Percentiles rank a stretch among this genome's conserved stretches.
Conservation (phyloP, 2,113 vertebrate genomes). For the Planiliza haematocheilus region DNA sequence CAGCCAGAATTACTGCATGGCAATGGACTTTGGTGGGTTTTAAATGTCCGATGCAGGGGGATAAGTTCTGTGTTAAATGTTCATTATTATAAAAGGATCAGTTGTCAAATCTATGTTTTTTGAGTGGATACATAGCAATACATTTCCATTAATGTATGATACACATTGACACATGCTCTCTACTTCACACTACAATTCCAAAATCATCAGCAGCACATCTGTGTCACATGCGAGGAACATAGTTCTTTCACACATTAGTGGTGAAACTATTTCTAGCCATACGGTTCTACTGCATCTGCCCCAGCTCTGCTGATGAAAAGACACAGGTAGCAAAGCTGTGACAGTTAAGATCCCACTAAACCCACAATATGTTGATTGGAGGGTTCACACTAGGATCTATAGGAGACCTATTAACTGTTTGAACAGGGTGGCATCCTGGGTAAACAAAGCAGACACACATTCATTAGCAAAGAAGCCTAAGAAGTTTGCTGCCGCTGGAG, state of each 20-base stretch:
- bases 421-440: slow-evolving; percentile 42
- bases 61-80: no score
- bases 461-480: slow-evolving; percentile 74
- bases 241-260: background rate
- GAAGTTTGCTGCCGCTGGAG: slow-evolving; percentile 17
- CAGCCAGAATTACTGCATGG: slow-evolving; percentile 35
- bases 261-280: background rate
- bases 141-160: background rate
- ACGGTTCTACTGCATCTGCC: background rate
- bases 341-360: background rate
- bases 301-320: background rate
- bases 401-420: slow-evolving; percentile 48
- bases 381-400: background rate
- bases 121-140: background rate
- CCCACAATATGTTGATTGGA: background rate
- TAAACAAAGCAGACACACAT: slow-evolving; percentile 62
- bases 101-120: no score
- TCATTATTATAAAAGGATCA: background rate
- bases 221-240: background rate
- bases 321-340: background rate
- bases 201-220: background rate
- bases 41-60: background rate
- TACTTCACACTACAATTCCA: background rate
- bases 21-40: background rate
- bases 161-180: background rate